Base-by-base conservation (phyloP, 2,113 vertebrate genomes). In the Hippoglossus stenolepis region DNA sequence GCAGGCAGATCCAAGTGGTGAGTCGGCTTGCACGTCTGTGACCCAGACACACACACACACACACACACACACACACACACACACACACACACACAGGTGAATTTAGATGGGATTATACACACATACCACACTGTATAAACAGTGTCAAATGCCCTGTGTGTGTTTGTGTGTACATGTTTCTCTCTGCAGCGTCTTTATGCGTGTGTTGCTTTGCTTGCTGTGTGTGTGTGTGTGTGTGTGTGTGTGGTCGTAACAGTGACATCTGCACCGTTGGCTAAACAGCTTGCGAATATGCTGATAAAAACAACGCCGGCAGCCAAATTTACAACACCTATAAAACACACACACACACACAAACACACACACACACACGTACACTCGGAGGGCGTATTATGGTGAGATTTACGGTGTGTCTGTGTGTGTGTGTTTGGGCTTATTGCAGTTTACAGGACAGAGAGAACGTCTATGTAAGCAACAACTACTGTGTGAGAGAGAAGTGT, bases 241-340 rank as follows among this genome's bases (percentile, higher is more conserved):
- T 84, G 90, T 85, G 88, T 84, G 88, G 82, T 90, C 83, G 85
- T 93, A 93, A 93, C 83, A 83, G 92, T 92, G 89, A 93, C 92
- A 93, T 93, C 92, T 93, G 92, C 92, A 93, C 87, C 87, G 92
- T 92, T 93, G 90, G 90, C 92, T 93, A 93, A 93, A 93, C 92
- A 93, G 92, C 92, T 93, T 93, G 92, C 87, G 88, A 93, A 93
- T 93, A 93, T 93, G 92, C 92, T 93, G 92, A 93, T 93, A 92
- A 93, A 92, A 93, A 92, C 92, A 93, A 92, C 90, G 88, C 84
- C 86, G 81, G 89, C 89, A 91, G 90, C 85, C 88, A 89, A 93
- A 93, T 93, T 93, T 93, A 93, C 92, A 89, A 87, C 92, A 87
- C 88, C 90, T 89, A 93, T 93, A 93, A 93, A 93, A 78, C 63